phyloP scores from a whole-genome alignment of 2,113 vertebrate genomes.

The Telmatochromis sp. region DNA sequence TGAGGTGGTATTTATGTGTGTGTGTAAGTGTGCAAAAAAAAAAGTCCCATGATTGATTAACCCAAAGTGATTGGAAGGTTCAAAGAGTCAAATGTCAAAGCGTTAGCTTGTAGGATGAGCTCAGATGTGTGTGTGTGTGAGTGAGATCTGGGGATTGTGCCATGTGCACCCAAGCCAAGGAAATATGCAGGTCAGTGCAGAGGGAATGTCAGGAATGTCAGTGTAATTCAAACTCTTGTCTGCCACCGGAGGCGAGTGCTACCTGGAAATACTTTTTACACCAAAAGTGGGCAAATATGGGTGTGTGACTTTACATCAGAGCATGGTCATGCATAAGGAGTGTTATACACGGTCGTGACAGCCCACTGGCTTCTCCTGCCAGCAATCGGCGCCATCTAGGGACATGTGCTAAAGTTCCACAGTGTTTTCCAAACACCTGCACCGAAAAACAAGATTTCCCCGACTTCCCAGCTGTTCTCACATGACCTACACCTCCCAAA shows the following conservation, averaged over 20 bases:
- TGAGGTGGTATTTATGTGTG: not conserved
- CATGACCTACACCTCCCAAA: slow-evolving; percentile 32
- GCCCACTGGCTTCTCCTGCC: not conserved
- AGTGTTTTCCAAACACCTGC: slow-evolving; percentile 37
- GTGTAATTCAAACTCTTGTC: slow-evolving; percentile 57
- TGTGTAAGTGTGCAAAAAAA: not conserved
- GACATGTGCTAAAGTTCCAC: not conserved
- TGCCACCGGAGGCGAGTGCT: slow-evolving; percentile 12
- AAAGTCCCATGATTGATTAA: slow-evolving; percentile 31
- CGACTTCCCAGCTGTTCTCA: slow-evolving; percentile 41
- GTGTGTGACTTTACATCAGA: not conserved
- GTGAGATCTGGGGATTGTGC: slow-evolving; percentile 13
- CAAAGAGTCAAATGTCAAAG: slow-evolving; percentile 25
- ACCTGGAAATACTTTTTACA: slow-evolving; percentile 38
- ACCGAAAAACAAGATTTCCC: not conserved
- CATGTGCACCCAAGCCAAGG: slow-evolving; percentile 50
- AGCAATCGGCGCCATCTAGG: not conserved
- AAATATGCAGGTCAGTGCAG: slow-evolving; percentile 64
- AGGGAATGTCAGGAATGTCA: slow-evolving; percentile 72
- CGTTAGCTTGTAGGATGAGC: not conserved
- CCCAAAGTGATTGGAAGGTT: slow-evolving; percentile 21
- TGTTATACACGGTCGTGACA: not conserved
- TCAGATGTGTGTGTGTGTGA: not conserved
- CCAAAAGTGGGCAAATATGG: not conserved
- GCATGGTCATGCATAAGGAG: not conserved